Conservation (phyloP, 2,797 vertebrate species). For the Gadopsis marmoratus region DNA sequence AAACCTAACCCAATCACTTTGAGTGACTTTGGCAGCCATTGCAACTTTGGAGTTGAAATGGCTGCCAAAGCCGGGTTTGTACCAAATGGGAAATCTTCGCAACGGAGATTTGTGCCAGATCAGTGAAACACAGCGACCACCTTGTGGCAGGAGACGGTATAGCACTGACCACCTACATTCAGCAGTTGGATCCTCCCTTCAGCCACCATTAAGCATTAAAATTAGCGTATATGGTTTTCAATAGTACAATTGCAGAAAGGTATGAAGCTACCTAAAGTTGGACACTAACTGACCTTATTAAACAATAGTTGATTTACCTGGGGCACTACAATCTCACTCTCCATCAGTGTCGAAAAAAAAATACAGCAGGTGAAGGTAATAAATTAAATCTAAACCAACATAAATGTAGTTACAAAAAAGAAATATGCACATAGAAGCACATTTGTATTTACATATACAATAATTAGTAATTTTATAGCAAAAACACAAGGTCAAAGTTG, state of each 20-base stretch:
- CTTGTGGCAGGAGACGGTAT: not conserved
- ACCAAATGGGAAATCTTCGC: not conserved
- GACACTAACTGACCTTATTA: not conserved
- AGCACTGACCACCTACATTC: not conserved
- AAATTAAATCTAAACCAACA: not conserved
- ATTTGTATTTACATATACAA: not conserved
- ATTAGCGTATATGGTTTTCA: not conserved
- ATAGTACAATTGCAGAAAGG: not conserved
- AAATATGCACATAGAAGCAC: not conserved
- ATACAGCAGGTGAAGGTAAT: not conserved
- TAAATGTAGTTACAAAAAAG: not conserved
- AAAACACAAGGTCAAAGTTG: not conserved
- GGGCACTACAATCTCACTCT: not conserved
- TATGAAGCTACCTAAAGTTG: not conserved
- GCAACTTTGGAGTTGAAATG: not conserved
- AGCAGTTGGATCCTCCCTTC: not conserved
- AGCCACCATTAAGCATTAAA: not conserved
- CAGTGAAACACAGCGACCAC: not conserved
- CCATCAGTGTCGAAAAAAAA: not conserved
- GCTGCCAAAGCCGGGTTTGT: not conserved
- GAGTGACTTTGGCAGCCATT: no score
- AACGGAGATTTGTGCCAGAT: not conserved
- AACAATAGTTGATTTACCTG: not conserved
- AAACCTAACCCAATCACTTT: not conserved
- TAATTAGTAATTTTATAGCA: not conserved